Evolutionary conservation across 1,140 invertebrate genomes (phyloP), one percentile per base, ranked within the genome.

Genomic region (Schlechtendalia chinensis): DNA sequence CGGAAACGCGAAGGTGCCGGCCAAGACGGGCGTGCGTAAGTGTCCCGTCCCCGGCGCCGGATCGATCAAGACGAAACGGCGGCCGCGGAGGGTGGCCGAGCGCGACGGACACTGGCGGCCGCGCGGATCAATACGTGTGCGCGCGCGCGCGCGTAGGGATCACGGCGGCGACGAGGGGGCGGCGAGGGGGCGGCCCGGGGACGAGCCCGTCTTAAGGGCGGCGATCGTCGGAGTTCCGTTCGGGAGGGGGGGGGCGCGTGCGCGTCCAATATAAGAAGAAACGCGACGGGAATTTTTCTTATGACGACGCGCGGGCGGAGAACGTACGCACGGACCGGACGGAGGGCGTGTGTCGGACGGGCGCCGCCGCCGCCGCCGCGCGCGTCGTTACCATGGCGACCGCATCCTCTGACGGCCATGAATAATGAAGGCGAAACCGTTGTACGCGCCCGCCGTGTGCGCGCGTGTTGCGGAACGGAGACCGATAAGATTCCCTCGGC

Each of bases 381-480:
- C 32, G n/a, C 54, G 50, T 54, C 58, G 75, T 79, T 47, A 50
- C 75, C 75, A 79, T 61, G 58, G 75, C 22, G 32, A 79, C 58
- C 39, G 75, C 75, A 59, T 79, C 75, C 54, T 39, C 54, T 45
- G 75, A 79, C 75, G 56, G 75, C 75, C 75, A 79, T 79, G 75
- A 79, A 79, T 79, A 79, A 79, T 79, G 75, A 79, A 79, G 75
- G 75, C 39, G 75, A 77, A 59, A 77, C 74, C 24, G 32, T 58
- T 29, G 19, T 12, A 5, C 24, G 24, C 50, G 53, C 27, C 24
- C 6, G 50, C 12, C 19, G 69, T 5, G 29, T 47, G 3, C 10
- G 53, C 5, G 53, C n/a, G n/a, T 39, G 54, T 22, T 16, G 72
- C 24, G 29, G 5, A 61, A 50, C 39, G 32, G 54, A 11, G n/a